Base-by-base conservation (phyloP, 2,888 invertebrate genomes). In the Argyresthia albistria region DNA sequence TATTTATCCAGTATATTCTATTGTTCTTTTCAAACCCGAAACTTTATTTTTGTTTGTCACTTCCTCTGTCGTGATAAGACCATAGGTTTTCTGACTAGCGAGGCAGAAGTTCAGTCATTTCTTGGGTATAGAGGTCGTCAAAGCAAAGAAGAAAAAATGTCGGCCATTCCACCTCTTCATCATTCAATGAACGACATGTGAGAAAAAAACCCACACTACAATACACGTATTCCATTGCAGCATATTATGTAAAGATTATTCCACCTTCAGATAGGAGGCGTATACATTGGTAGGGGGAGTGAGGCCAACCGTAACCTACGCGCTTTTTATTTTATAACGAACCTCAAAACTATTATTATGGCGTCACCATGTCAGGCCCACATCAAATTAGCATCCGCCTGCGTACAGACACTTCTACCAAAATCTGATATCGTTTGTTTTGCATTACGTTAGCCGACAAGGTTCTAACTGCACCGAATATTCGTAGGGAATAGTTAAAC, bases 271-370 rank as follows among this genome's bases (percentile, higher is more conserved):
- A 15, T 10, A 43, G 43, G 25, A 43, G 43, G 50, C 50, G 50
- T 42, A 6, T 11, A 15, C 48, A 49, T 8, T 37, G 8, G 42
- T 52, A 46, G 52, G 25, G 25, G 72, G 61, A 65, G 67, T 57
- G 25, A 70, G 79, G 60, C 81, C 72, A 75, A 76, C 70, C 86
- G 74, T 78, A 80, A 76, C 81, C 76, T 75, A 75, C 69, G 67
- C 70, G 69, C 70, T 78, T 82, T 81, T 80, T 78, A 79, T 80
- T 75, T 73, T 73, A 76, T 81, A 83, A 84, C 81, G 76, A 83
- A 77, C 69, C 68, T 65, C 67, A 69, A 69, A 71, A 75, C 83
- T 80, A 76, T 86, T 78, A 86, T 84, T 84, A 86, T 70, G 63
- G 72, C 83, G 80, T 87, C 83, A 80, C 73, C 65, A 58, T 76